phyloP scores from a whole-genome alignment of 2,888 invertebrate genomes.

The Danaus chrysippus region DNA sequence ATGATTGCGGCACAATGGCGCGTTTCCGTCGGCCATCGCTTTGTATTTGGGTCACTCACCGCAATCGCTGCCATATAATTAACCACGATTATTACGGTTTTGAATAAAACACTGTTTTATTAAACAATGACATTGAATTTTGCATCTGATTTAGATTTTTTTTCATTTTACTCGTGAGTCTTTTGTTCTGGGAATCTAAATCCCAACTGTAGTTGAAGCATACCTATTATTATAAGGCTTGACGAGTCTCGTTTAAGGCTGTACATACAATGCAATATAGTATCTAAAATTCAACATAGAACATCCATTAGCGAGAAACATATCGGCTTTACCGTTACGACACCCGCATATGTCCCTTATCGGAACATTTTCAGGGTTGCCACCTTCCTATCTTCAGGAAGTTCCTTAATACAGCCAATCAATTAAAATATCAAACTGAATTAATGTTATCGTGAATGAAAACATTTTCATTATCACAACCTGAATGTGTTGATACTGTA shows the following conservation, averaged over 20 bases:
- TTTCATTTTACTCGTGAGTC: not conserved
- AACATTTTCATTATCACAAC: no score
- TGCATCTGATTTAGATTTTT: slow-evolving; percentile 2
- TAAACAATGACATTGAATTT: slow-evolving; percentile 27
- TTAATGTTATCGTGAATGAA: no score
- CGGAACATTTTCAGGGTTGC: slow-evolving; percentile 17
- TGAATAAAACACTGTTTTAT: slow-evolving; percentile 40
- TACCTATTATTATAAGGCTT: no score
- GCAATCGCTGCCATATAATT: slow-evolving; percentile 72
- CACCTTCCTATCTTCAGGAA: no score
- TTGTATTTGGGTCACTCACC: slow-evolving; percentile 79
- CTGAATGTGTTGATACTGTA: no score
- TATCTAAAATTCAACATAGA: not conserved
- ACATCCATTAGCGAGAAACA: slow-evolving; percentile 5
- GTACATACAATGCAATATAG: no score
- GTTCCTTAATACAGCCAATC: slow-evolving; percentile 24
- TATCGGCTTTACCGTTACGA: slow-evolving; percentile 40
- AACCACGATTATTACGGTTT: slow-evolving; percentile 58
- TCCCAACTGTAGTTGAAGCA: not conserved
- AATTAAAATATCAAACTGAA: no score
- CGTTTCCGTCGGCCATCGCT: slow-evolving; percentile 68
- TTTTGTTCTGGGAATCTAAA: not conserved
- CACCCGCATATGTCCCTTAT: slow-evolving; percentile 39
- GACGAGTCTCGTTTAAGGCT: no score
- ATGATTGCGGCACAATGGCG: slow-evolving; percentile 76